phyloP scores from a whole-genome alignment of 1,140 invertebrate genomes.

The Dryas iulia region DNA sequence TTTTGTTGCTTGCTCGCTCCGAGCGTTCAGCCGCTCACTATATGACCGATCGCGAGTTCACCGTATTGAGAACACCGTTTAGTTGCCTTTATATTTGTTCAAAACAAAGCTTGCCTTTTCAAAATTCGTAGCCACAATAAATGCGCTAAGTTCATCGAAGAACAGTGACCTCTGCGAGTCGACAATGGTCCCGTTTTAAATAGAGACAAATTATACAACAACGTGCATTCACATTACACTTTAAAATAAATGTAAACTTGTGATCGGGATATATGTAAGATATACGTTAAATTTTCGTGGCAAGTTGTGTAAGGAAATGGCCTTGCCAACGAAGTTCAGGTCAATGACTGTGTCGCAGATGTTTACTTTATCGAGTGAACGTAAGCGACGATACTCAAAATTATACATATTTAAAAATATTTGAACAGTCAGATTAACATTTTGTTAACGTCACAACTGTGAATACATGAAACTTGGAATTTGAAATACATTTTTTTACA shows the following conservation, averaged over 20 bases:
- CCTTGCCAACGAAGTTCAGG: slow-evolving; percentile 55
- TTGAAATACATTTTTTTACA: no score
- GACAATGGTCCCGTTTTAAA: slow-evolving; percentile 26
- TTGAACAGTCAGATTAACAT: slow-evolving; percentile 8
- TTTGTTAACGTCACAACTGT: slow-evolving; percentile 1
- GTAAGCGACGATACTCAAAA: slow-evolving; percentile 53
- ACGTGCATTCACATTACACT: slow-evolving; percentile 20
- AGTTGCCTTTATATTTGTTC: slow-evolving; percentile 60
- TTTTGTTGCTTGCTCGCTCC: slow-evolving; percentile 63
- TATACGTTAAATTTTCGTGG: slow-evolving; percentile 49
- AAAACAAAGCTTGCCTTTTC: slow-evolving; percentile 65
- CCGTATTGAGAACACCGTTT: slow-evolving; percentile 68
- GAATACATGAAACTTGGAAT: not conserved
- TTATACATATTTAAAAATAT: slow-evolving; percentile 16
- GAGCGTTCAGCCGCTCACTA: slow-evolving; percentile 46
- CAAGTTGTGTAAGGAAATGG: slow-evolving; percentile 67
- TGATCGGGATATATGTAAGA: slow-evolving; percentile 7
- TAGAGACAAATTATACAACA: slow-evolving; percentile 26
- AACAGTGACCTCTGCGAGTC: slow-evolving; percentile 40
- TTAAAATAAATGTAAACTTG: slow-evolving; percentile 10
- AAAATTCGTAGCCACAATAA: slow-evolving; percentile 52
- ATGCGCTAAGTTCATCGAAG: slow-evolving; percentile 48
- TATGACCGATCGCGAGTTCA: slow-evolving; percentile 68
- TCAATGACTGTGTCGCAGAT: slow-evolving; percentile 66
- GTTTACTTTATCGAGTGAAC: slow-evolving; percentile 67